Base-by-base conservation (phyloP, 2,797 vertebrate species). In the Alectoris magna region DNA sequence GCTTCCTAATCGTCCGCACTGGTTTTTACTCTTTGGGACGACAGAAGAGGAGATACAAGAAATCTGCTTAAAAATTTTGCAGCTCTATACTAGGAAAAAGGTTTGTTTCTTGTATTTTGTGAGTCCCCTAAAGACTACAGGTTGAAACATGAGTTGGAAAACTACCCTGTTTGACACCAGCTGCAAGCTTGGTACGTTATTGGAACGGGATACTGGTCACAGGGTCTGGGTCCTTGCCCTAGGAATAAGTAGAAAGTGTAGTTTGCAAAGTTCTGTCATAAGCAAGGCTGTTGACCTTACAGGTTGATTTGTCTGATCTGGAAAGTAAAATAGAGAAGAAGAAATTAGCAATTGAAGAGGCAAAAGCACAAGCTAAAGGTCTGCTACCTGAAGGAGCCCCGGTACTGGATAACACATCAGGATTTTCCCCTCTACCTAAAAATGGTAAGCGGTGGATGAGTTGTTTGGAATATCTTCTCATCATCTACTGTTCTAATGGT, bases 281-380 rank as follows among this genome's bases (percentile, higher is more conserved):
- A 76, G 36, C 2, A 1, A 6, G 64, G 58, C 55, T 83, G 39
- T 79, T 90, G 29, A 90, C 9, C 89, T 87, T 67, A 5, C 64
- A 98, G 98, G 97, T 98, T 26, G 98, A 98, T 27, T 68, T 98
- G 63, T 94, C 97, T 36, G 84, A 97, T 15, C 93, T 99, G 94
- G 99, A 99, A 95, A 98, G 98, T 91, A 99, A 98, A 93, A 98
- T 99, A 72, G 99, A 99, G 55, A 98, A 99, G 91, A 98, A 98
- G 80, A 99, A 99, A 76, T 84, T 99, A 13, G 98, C 98, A 68
- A 96, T 99, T 1, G 98, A 99, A 24, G 99, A 99, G 92, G 99
- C 98, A 1, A 99, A 99, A 96, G 98, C 99, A 7, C 99, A 99
- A 71, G 99, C 99, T 3, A 99, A 99, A 96, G 99, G 99, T 18